A percentile compares a stretch with the other conserved stretches of the same genome.
phyloP scores from a whole-genome alignment of 2,113 vertebrate species.

The Anguilla rostrata region DNA sequence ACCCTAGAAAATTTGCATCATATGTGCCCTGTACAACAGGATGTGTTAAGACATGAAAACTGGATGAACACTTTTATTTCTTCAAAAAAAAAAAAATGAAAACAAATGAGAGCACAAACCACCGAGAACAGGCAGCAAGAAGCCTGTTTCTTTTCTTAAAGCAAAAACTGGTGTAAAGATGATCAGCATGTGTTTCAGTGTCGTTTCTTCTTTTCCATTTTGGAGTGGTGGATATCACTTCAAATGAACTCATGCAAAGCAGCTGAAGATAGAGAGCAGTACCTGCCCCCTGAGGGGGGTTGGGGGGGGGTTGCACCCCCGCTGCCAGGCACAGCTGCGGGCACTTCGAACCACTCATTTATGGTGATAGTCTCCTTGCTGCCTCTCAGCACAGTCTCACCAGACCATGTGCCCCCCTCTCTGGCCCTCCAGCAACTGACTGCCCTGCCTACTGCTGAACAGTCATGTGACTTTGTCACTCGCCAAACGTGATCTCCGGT shows the following conservation, averaged over 20 bases:
- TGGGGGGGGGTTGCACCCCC: not conserved
- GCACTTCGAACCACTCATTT: slow-evolving; percentile 41
- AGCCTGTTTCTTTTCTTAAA: not conserved
- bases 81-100: not conserved
- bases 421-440: not conserved
- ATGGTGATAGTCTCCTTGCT: slow-evolving; percentile 50
- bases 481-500: not conserved
- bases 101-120: not conserved
- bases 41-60: not conserved
- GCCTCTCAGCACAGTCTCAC: slow-evolving; percentile 43
- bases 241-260: slow-evolving; percentile 17
- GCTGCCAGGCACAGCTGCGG: slow-evolving; percentile 66
- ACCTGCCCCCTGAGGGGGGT: not conserved
- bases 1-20: not conserved
- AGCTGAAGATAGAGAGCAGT: not conserved
- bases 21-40: not conserved
- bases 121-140: not conserved
- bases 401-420: slow-evolving; percentile 22
- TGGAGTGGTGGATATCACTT: slow-evolving; percentile 30
- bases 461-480: not conserved
- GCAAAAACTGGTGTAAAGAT: not conserved
- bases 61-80: not conserved
- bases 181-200: not conserved
- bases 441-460: not conserved
- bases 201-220: slow-evolving; percentile 25